These are phyloP conservation scores for Sinosuthora webbiana DNA, from an alignment of 2,113 vertebrate species.

Conservation along the genomic window DNA sequence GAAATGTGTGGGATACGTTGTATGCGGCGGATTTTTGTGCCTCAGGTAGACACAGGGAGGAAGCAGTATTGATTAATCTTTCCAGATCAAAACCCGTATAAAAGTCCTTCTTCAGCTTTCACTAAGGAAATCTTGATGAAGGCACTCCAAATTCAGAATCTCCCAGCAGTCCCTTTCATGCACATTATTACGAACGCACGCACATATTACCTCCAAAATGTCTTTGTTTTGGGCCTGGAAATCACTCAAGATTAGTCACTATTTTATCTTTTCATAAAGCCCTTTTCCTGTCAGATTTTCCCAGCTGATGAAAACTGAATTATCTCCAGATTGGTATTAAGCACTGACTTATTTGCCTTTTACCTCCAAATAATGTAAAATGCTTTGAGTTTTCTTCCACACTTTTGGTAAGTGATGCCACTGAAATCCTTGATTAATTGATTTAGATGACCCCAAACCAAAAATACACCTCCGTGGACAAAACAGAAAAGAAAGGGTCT, in stretches of 20 bases:
- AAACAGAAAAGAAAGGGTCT: background rate
- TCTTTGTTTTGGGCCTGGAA: background rate
- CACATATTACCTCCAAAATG: background rate
- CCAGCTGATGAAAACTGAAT: background rate
- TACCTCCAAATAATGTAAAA: background rate
- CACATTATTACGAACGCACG: background rate
- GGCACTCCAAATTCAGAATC: background rate
- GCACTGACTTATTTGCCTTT: background rate
- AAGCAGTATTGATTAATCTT: background rate
- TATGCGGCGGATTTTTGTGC: background rate
- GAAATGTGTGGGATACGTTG: background rate
- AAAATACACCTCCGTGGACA: background rate
- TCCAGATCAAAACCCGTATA: background rate
- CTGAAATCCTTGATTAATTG: background rate
- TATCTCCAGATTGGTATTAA: background rate
- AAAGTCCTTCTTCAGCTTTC: background rate
- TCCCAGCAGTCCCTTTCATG: background rate
- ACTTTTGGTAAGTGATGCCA: background rate
- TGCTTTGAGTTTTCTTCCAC: background rate
- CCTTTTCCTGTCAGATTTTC: background rate
- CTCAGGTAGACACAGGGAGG: background rate
- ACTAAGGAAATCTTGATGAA: background rate
- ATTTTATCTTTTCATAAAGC: background rate
- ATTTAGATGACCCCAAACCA: background rate
- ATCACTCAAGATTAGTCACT: background rate